Evolutionary conservation across 2,113 vertebrate genomes (phyloP), one percentile per base, ranked within the genome.

Genomic region (Sisor rabdophorus): DNA sequence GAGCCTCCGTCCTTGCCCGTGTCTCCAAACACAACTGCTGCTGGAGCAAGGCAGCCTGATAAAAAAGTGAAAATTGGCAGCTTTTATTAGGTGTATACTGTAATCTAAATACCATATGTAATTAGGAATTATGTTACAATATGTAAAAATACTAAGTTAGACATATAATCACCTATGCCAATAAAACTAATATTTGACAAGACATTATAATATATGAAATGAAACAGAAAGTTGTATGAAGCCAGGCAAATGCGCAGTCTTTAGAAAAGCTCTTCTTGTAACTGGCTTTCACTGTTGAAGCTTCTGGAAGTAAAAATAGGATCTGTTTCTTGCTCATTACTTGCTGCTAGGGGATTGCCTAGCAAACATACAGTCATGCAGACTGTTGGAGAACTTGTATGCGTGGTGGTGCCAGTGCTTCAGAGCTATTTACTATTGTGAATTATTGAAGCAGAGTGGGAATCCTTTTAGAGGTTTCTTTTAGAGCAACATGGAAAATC

Each of bases 11-110:
- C 83, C 97, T 90, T 0, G 96, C 96, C 0, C 92, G 92, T 0
- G 91, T 90, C 88, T 99, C 97, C 0, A 95, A 94, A 0, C 94
- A 93, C 87, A 98, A 88, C 90, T 97, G 95, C 84, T 96, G 95
- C 89, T 97, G 96, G 69, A 99, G 90, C 84, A 97, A 85, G 74
- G 92, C 94, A 12, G 96, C 95, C 97, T 98, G 85, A 30, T 55
- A 16, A 80, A 3, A 58, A 20, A 70, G 28, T 60, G 30, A 7
- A 58, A 10, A 22, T 30, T 17, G 12, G 4, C 55, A 58, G 55
- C 24, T 26, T 58, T 56, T 11, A 58, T 58, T 15, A 12, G 26
- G 11, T 15, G 26, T 4, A 58, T 58, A 58, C 54, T n/a, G 20
- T 11, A 22, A 22, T 58, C 4, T 4, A 26, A 15, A 26, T 26